Conservation (phyloP, 2,888 invertebrate species). For the Cephonodes hylas region DNA sequence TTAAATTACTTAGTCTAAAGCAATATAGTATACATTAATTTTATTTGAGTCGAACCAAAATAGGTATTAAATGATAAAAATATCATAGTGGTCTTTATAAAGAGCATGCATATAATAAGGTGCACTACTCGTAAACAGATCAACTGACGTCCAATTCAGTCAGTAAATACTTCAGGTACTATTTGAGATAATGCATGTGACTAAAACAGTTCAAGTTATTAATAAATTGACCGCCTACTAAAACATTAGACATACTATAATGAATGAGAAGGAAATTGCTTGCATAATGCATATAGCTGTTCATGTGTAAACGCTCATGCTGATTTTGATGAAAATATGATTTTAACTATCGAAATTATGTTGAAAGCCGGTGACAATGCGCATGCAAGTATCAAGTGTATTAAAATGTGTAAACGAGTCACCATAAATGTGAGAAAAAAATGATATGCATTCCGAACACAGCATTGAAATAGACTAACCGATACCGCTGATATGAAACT, state of each 20-base stretch:
- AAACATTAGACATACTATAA: background rate
- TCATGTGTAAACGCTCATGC: background rate
- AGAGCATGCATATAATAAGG: too few species aligned
- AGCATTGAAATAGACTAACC: constrained; percentile 63
- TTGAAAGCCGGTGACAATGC: background rate
- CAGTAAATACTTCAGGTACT: too few species aligned
- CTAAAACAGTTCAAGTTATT: too few species aligned
- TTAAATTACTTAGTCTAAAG: too few species aligned
- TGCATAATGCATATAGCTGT: background rate
- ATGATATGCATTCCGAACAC: background rate
- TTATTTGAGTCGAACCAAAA: too few species aligned
- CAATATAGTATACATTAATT: too few species aligned
- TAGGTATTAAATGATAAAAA: too few species aligned
- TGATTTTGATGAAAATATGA: background rate
- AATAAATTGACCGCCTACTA: background rate
- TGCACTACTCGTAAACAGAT: too few species aligned
- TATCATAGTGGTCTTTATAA: too few species aligned
- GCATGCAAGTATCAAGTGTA: background rate
- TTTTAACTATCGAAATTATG: background rate
- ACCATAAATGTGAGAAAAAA: background rate
- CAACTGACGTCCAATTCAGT: too few species aligned
- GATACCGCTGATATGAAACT: constrained; percentile 86
- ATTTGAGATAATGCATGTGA: too few species aligned
- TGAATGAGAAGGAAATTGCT: too few species aligned
- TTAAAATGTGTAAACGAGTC: background rate